Conservation (phyloP, 2,113 vertebrate genomes). For the Oreochromis aureus region DNA sequence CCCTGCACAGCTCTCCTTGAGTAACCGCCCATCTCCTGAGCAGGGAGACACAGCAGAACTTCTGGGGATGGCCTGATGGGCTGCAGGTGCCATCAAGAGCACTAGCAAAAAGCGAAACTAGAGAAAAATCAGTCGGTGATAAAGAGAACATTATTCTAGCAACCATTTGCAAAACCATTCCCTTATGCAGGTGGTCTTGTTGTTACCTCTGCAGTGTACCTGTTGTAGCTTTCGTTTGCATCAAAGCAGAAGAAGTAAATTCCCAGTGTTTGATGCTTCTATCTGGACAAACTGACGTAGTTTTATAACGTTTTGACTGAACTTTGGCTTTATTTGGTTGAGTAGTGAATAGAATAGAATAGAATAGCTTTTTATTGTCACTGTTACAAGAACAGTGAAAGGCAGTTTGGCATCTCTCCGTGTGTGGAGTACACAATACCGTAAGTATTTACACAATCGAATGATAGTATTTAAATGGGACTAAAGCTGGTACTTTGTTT, state of each 20-base stretch:
- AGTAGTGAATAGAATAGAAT: not conserved
- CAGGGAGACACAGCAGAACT: not conserved
- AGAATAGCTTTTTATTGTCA: too few species aligned
- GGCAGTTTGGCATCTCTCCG: too few species aligned
- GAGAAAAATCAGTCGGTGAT: not conserved
- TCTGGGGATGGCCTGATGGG: not conserved
- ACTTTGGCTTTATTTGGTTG: not conserved
- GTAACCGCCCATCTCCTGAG: not conserved
- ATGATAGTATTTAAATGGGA: not conserved
- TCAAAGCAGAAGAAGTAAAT: not conserved
- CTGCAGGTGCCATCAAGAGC: not conserved
- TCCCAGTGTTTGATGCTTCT: not conserved
- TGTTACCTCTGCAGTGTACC: not conserved
- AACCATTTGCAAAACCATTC: not conserved
- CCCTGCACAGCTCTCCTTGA: not conserved
- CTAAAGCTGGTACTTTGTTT: not conserved
- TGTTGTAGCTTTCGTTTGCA: not conserved
- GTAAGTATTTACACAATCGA: too few species aligned
- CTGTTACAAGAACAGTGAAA: too few species aligned
- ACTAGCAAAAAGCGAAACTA: not conserved
- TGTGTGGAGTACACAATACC: too few species aligned
- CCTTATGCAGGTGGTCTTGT: not conserved
- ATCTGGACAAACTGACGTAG: not conserved
- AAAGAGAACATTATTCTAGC: not conserved
- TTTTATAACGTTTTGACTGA: not conserved